These are phyloP conservation scores for Melipona beecheii DNA, from an alignment of 2,888 invertebrate genomes.

Conservation along the genomic window DNA sequence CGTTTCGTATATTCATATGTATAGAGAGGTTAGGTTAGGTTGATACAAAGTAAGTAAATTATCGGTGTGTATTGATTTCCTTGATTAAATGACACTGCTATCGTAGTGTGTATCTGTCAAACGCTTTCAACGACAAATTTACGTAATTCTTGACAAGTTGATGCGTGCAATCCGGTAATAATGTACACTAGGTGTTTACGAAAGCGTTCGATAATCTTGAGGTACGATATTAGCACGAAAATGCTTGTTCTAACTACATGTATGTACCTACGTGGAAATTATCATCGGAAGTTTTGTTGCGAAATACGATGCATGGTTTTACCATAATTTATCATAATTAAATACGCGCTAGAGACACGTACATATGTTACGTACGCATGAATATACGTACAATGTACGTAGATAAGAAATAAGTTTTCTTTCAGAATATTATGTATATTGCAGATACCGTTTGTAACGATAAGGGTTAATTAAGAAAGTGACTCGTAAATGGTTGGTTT, in stretches of 20 bases:
- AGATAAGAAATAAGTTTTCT: constrained; percentile 36
- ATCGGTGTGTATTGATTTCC: not conserved
- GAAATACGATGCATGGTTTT: constrained; percentile 49
- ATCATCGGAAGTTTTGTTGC: constrained; percentile 47
- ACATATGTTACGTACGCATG: not conserved
- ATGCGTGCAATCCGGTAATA: constrained; percentile 40
- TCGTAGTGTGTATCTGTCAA: constrained; percentile 26
- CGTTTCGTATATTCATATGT: not conserved
- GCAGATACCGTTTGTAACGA: constrained; percentile 56
- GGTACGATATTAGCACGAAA: constrained; percentile 36
- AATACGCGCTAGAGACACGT: not conserved
- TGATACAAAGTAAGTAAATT: not conserved
- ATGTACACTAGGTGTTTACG: constrained; percentile 37
- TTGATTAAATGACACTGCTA: constrained; percentile 5
- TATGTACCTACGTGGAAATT: constrained; percentile 53
- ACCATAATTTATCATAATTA: constrained; percentile 46
- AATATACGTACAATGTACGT: not conserved
- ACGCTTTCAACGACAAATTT: constrained; percentile 38
- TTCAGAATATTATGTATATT: constrained; percentile 30
- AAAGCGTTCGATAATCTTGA: constrained; percentile 41
- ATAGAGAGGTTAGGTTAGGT: not conserved
- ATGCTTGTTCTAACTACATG: constrained; percentile 39
- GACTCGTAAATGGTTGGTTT: constrained; percentile 63
- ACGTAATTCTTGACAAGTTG: constrained; percentile 34
- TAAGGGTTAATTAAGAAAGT: constrained; percentile 70